These are phyloP conservation scores for Troilus luridus DNA, from an alignment of 2,888 invertebrate genomes.

Conservation along the genomic window DNA sequence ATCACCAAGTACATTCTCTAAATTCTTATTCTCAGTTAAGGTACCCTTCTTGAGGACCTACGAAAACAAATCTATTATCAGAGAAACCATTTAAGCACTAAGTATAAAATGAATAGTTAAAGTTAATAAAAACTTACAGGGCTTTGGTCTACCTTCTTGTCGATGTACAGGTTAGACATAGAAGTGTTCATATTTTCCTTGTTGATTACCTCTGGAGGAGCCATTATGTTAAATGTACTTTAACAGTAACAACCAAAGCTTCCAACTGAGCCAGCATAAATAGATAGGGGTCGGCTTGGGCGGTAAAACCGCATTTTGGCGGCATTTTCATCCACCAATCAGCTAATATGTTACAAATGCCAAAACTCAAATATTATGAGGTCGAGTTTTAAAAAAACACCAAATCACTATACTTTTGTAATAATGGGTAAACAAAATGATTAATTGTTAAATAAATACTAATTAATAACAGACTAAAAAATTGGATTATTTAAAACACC, in stretches of 20 bases:
- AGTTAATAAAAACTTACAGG: not conserved
- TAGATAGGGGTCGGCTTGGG: not conserved
- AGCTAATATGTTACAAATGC: not conserved
- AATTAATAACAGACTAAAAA: not conserved
- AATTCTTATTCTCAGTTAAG: slow-evolving; percentile 58
- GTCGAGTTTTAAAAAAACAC: not conserved
- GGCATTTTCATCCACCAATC: slow-evolving; percentile 27
- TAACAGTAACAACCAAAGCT: not conserved
- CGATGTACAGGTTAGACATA: slow-evolving; percentile 55
- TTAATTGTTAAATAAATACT: not conserved
- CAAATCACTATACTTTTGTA: not conserved
- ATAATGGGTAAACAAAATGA: not conserved
- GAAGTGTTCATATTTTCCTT: slow-evolving; percentile 53
- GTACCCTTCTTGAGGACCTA: not conserved
- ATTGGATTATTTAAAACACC: not conserved
- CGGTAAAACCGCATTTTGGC: slow-evolving; percentile 29
- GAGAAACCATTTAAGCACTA: not conserved
- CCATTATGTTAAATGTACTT: not conserved
- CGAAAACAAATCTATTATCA: not conserved
- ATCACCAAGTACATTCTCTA: slow-evolving; percentile 50
- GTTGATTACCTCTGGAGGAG: not conserved
- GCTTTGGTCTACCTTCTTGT: not conserved
- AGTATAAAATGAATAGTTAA: not conserved
- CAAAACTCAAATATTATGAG: not conserved
- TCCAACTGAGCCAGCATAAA: not conserved